phyloP scores from a whole-genome alignment of 2,113 vertebrate genomes.

The Aleadryas rufinucha region DNA sequence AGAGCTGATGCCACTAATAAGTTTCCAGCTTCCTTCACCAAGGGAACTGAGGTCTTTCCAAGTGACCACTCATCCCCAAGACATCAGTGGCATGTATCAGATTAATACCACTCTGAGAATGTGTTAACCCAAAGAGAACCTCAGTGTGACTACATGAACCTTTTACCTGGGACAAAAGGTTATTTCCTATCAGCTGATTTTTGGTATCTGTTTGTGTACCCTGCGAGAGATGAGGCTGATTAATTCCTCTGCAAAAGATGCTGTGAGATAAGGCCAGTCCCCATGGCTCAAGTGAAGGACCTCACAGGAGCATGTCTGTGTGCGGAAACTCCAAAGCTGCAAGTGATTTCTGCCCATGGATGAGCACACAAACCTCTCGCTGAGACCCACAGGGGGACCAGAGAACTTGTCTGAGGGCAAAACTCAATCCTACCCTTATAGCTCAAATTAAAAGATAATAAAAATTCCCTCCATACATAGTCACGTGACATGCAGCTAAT shows the following conservation, averaged over 20 bases:
- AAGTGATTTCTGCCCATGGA: background rate
- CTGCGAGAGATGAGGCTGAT: background rate
- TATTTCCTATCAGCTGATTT: background rate
- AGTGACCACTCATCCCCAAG: background rate
- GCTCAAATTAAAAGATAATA: conserved; percentile 16
- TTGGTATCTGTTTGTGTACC: background rate
- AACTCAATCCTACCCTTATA: background rate
- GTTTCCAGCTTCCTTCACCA: background rate
- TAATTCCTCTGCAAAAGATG: background rate
- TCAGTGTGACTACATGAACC: background rate
- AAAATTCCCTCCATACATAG: background rate
- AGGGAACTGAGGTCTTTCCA: background rate
- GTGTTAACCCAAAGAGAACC: background rate
- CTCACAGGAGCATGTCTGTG: background rate
- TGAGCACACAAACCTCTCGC: background rate
- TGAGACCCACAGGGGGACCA: background rate
- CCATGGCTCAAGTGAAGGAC: accelerated
- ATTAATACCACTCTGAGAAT: background rate
- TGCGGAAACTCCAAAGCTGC: background rate
- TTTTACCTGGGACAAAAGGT: background rate
- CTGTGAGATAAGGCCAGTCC: background rate
- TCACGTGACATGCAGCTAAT: background rate
- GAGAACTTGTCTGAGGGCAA: background rate
- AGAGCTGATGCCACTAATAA: background rate
- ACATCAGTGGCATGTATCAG: background rate